Base-by-base conservation (phyloP, 2,888 invertebrate species). In the Diplolepis rosae region DNA sequence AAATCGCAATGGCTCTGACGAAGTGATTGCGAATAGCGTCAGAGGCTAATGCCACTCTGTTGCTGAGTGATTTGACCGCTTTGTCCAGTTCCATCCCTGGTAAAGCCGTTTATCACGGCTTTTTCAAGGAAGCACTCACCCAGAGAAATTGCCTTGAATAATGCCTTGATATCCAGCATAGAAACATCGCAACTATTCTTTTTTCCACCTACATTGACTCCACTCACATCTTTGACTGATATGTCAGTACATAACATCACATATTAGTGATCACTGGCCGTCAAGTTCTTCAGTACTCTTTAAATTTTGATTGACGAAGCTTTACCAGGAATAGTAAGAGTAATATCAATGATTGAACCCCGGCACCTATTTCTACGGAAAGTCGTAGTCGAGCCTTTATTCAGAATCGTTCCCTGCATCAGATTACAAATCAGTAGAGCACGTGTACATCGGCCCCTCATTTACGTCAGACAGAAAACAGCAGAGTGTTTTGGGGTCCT, bases 11-110 rank as follows among this genome's bases (percentile, higher is more conserved):
- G 6, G 15, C 7, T 71, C 78, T 80, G 1, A 81, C 13, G 1
- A 68, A 76, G 50, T 81, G 80, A 1, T 76, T 18, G 6, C 79
- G 75, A 2, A 82, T 75, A 13, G 74, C 75, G 42, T 81, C 81
- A 0, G 76, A 73, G 0, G 80, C 80, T 6, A 79, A 75, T 0
- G 80, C 79, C 48, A 78, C 80, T 9, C 51, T 61, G 24, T 52
- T 72, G n/a, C 75, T 73, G 7, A 79, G 30, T 15, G 56, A 71
- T 1, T 7, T 27, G 2, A 68, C 70, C 0, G 78, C 80, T 11
- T 39, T 48, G 27, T 6, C 7, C 9, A 79, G 61, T 39, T 79
- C 77, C 9, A 69, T 72, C 35, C 15, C 7, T 32, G 4, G 7
- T 45, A 5, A 13, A 5, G n/a, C 39, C 27, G 48, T 9, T 9